These are phyloP conservation scores for Campoletis sonorensis DNA, from an alignment of 1,140 invertebrate genomes.

Conservation along the genomic window DNA sequence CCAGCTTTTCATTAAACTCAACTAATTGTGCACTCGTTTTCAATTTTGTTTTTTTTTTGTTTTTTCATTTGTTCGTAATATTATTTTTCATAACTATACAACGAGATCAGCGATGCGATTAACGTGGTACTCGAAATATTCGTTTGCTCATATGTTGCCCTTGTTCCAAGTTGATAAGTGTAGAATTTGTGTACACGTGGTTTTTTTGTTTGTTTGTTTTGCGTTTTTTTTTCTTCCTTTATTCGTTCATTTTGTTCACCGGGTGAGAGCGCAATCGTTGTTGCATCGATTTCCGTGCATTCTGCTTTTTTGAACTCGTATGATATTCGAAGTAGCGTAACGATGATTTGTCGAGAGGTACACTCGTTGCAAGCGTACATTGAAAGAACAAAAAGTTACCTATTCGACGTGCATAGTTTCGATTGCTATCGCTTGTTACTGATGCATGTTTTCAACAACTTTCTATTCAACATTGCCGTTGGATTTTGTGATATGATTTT, in stretches of 20 bases:
- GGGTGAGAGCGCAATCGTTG: neutral
- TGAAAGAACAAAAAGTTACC: neutral
- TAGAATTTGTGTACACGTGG: neutral
- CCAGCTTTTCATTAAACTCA: neutral
- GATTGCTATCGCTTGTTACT: neutral
- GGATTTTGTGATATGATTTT: no score
- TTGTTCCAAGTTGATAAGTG: neutral
- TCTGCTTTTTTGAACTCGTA: neutral
- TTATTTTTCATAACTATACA: slow-evolving; percentile 17
- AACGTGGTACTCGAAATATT: slow-evolving; percentile 21
- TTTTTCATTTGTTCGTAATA: no score
- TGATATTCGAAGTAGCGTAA: slow-evolving; percentile 3
- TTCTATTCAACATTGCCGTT: neutral
- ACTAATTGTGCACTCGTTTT: no score
- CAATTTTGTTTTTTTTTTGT: no score
- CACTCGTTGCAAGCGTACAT: neutral
- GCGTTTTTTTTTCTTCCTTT: neutral
- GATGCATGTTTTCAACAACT: neutral
- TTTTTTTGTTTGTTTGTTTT: neutral
- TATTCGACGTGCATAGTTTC: neutral
- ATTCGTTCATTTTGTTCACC: neutral
- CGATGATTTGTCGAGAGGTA: slow-evolving; percentile 6
- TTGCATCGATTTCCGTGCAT: neutral
- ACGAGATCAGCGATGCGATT: slow-evolving; percentile 27
- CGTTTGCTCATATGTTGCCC: neutral